Evolutionary conservation across 2,797 vertebrate genomes (phyloP).

Genomic region (Acridotheres tristis): DNA sequence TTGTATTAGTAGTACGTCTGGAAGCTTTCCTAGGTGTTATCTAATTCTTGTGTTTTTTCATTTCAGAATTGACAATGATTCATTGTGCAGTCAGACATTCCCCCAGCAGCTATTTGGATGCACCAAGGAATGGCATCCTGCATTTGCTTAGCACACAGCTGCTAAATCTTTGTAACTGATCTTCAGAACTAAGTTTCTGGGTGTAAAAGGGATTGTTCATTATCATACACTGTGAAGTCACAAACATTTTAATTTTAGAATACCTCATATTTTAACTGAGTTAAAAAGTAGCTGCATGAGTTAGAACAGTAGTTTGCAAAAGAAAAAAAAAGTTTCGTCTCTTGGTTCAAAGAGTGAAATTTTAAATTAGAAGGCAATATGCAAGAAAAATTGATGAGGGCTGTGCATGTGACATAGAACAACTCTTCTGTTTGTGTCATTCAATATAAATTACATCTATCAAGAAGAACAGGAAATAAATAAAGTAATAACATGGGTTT

Average conservation of each 20-base stretch:
- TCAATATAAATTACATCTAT: neutral
- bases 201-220: neutral
- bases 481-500: neutral
- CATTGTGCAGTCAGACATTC: constrained; percentile 6
- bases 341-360: neutral
- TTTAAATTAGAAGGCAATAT: neutral
- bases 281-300: neutral
- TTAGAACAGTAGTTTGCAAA: neutral
- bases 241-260: neutral
- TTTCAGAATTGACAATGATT: constrained; percentile 33
- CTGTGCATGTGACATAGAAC: neutral
- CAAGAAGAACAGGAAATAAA: neutral
- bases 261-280: neutral
- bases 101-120: constrained; percentile 16
- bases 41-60: constrained; percentile 9
- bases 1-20: neutral
- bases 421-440: neutral
- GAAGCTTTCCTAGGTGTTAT: constrained; percentile 27
- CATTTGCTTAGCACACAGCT: neutral
- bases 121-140: neutral
- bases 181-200: neutral
- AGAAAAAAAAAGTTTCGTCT: neutral
- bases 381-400: neutral
- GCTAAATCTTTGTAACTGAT: neutral
- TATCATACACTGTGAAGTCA: neutral